Evolutionary conservation across 2,113 vertebrate genomes (phyloP).

Genomic region (Muscicapa adusta): DNA sequence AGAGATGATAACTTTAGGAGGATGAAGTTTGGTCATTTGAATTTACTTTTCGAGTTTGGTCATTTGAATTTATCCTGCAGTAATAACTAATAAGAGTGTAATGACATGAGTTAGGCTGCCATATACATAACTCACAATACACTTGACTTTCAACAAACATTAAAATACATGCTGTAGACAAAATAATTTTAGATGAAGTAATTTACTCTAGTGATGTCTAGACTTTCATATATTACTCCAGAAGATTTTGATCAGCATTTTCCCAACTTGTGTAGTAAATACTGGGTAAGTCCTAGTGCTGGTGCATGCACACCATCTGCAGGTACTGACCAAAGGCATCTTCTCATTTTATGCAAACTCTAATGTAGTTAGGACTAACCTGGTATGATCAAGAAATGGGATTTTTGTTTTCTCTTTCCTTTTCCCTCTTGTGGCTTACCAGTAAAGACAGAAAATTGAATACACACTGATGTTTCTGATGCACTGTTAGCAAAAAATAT

Average conservation of each 20-base stretch:
- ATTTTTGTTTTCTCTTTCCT: not conserved
- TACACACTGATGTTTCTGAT: not conserved
- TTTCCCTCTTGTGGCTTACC: not conserved
- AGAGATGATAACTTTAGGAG: not conserved
- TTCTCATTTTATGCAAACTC: not conserved
- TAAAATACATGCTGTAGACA: not conserved
- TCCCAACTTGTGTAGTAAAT: not conserved
- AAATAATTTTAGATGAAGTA: not conserved
- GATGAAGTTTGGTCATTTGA: not conserved
- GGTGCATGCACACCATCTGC: not conserved
- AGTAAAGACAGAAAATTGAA: not conserved
- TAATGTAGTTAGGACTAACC: not conserved
- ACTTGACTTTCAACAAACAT: not conserved
- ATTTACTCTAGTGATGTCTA: constrained; percentile 30
- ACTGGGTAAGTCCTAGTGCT: not conserved
- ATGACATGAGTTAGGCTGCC: not conserved
- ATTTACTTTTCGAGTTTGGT: not conserved
- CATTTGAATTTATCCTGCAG: not conserved
- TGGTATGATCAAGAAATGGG: not conserved
- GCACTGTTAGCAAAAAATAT: not conserved
- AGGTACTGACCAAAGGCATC: not conserved
- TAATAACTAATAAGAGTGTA: not conserved
- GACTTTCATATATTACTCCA: constrained; percentile 15
- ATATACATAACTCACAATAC: not conserved
- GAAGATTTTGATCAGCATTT: constrained; percentile 2